These are phyloP conservation scores for Eretmocerus hayati DNA, from an alignment of 2,888 invertebrate species.

Conservation along the genomic window DNA sequence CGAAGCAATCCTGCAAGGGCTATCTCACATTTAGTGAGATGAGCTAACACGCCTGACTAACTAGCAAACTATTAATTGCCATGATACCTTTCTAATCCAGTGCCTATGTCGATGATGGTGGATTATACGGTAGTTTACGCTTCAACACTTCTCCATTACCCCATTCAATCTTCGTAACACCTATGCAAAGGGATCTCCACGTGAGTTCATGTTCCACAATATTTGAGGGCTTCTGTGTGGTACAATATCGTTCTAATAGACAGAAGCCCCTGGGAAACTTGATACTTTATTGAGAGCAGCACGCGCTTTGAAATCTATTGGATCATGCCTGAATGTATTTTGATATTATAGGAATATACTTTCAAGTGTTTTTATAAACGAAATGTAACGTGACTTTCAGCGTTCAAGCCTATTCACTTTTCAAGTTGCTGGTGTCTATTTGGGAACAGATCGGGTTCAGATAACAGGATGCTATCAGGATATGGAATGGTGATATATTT, in stretches of 20 bases:
- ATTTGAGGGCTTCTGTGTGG: neutral
- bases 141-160: constrained; percentile 47
- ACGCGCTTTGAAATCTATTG: neutral
- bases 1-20: too few species aligned
- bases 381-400: too few species aligned
- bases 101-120: constrained; percentile 33
- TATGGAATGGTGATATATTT: too few species aligned
- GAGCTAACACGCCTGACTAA: constrained; percentile 47
- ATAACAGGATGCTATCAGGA: too few species aligned
- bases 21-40: constrained; percentile 41
- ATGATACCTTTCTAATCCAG: constrained; percentile 31
- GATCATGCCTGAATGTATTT: neutral
- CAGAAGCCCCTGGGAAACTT: constrained; percentile 1
- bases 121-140: constrained; percentile 37
- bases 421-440: too few species aligned
- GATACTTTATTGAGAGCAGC: neutral
- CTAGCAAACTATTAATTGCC: constrained; percentile 42
- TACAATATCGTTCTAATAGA: too few species aligned
- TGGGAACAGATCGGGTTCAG: too few species aligned
- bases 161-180: constrained; percentile 8
- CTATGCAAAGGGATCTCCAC: too few species aligned
- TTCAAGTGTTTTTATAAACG: too few species aligned
- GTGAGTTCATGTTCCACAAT: neutral
- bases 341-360: too few species aligned
- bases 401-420: too few species aligned